phyloP scores from a whole-genome alignment of 2,797 vertebrate species.

The Cichlasoma orientale region DNA sequence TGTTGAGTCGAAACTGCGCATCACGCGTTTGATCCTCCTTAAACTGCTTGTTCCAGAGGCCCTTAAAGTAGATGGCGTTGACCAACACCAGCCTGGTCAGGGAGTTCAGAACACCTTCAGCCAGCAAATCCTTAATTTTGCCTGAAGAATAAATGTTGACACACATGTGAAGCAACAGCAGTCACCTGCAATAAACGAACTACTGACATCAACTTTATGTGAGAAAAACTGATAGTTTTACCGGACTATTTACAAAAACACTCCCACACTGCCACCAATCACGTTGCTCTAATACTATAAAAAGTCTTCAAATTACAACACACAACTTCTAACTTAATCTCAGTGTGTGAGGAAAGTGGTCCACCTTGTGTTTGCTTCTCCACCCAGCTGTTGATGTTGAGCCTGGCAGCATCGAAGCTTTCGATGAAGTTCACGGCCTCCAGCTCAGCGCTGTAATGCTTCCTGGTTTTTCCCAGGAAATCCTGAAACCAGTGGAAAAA shows the following conservation, averaged over 20 bases:
- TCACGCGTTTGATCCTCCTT: slow-evolving; percentile 31
- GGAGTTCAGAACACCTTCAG: slow-evolving; percentile 46
- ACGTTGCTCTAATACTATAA: too few relatives aligned
- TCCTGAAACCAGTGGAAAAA: slow-evolving; percentile 73
- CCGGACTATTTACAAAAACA: background rate
- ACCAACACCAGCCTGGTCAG: slow-evolving; percentile 76
- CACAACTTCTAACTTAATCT: background rate
- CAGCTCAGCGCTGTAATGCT: slow-evolving; percentile 82
- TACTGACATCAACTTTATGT: background rate
- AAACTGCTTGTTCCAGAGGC: slow-evolving; percentile 77
- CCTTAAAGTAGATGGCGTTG: slow-evolving; percentile 84
- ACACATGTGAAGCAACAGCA: accelerated
- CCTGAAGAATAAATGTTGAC: slow-evolving; percentile 21
- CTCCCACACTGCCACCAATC: too few relatives aligned
- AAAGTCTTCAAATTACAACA: background rate
- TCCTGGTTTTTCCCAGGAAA: slow-evolving; percentile 79
- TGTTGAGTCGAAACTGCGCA: slow-evolving; percentile 67
- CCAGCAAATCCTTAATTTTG: slow-evolving; percentile 79
- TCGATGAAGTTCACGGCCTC: slow-evolving; percentile 82
- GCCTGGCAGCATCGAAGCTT: slow-evolving; percentile 72
- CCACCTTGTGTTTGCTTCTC: slow-evolving; percentile 86
- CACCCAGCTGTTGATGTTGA: slow-evolving; percentile 90
- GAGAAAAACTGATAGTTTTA: background rate
- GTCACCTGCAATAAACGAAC: too few relatives aligned
- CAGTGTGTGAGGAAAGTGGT: background rate